Percentiles rank a stretch among this genome's conserved stretches.
These are phyloP conservation scores for Trissonchulus latispiculum DNA, from an alignment of 2,888 invertebrate species.

Conservation along the genomic window DNA sequence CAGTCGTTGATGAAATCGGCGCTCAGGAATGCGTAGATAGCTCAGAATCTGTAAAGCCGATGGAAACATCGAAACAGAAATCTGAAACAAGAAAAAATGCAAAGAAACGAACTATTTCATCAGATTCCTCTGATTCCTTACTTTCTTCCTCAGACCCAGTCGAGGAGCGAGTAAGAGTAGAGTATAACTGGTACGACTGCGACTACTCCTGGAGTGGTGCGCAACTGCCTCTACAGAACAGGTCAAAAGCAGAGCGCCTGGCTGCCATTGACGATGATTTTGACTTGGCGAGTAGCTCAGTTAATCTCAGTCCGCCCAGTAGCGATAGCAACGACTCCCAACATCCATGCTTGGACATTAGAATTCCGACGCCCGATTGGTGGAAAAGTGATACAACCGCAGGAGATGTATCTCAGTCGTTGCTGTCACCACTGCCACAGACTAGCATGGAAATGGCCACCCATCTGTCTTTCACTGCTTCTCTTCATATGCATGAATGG, in stretches of 20 bases:
- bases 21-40: conserved; percentile 22
- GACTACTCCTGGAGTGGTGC: conserved; percentile 15
- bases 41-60: neutral
- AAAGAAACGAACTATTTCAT: neutral
- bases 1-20: conserved; percentile 10
- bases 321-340: conserved; percentile 16
- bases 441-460: neutral
- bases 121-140: neutral
- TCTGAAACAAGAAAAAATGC: too few relatives aligned
- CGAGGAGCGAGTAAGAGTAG: conserved; percentile 17
- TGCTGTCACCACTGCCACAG: neutral
- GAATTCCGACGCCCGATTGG: conserved; percentile 25
- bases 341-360: conserved; percentile 13
- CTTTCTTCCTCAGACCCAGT: neutral
- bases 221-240: conserved; percentile 15
- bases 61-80: too few relatives aligned
- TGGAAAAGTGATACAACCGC: conserved; percentile 18
- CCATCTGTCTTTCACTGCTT: neutral
- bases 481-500: neutral
- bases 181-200: conserved; percentile 24
- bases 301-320: conserved; percentile 8
- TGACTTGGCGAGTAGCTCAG: neutral
- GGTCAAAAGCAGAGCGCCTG: neutral
- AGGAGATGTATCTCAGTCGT: neutral
- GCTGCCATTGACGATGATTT: neutral